These are phyloP conservation scores for Clarias macrocephalus DNA, from an alignment of 2,113 vertebrate species.

Conservation along the genomic window DNA sequence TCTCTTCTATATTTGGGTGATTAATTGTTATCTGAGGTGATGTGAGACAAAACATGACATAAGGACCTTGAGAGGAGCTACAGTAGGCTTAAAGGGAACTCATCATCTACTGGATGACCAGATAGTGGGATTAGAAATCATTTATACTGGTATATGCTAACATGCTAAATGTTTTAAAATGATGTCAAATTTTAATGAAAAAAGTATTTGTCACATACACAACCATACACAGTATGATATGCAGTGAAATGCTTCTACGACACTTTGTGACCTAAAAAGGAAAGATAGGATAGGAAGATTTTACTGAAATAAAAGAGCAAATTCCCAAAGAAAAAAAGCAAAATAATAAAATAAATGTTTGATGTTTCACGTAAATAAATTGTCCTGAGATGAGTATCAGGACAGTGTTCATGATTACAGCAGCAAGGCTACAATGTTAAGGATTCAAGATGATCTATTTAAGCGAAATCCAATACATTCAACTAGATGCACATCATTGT, in stretches of 20 bases:
- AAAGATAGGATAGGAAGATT: no score
- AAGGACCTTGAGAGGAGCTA: not conserved
- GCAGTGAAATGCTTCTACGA: no score
- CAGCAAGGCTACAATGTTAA: not conserved
- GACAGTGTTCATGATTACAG: not conserved
- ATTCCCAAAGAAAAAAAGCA: no score
- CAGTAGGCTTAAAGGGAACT: not conserved
- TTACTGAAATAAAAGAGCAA: no score
- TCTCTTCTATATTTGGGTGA: not conserved
- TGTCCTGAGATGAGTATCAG: not conserved
- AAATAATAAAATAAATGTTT: no score
- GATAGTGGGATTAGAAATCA: not conserved
- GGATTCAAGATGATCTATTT: not conserved
- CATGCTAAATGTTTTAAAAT: not conserved
- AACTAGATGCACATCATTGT: not conserved
- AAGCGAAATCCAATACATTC: not conserved
- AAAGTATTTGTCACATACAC: no score
- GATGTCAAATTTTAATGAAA: no score
- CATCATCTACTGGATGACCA: not conserved
- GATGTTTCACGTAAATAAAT: not conserved
- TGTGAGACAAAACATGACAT: not conserved
- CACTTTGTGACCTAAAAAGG: no score
- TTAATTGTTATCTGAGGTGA: not conserved
- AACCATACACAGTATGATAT: no score
- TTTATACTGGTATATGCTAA: not conserved